Evolutionary conservation across 1,140 invertebrate species (phyloP).

Genomic region (Drosophila hydei): DNA sequence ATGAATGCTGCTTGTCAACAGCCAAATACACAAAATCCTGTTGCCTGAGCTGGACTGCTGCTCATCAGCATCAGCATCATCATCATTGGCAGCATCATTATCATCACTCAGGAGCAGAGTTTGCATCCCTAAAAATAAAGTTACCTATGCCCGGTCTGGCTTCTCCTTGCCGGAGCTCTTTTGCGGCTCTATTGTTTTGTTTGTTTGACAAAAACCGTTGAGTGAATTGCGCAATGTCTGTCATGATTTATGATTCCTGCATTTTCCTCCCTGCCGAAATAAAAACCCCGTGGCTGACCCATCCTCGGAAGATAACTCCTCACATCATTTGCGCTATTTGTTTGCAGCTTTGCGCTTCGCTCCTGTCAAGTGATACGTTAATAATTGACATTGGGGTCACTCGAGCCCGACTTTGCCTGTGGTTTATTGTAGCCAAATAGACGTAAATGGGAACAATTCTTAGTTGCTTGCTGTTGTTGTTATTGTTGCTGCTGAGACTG

Average conservation of each 20-base stretch:
- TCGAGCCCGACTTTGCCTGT: constrained; percentile 52
- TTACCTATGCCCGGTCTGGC: constrained; percentile 57
- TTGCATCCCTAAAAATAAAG: constrained; percentile 66
- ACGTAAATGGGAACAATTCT: constrained; percentile 34
- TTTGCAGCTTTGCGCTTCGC: constrained; percentile 61
- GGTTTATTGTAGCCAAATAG: constrained; percentile 63
- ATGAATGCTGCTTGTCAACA: constrained; percentile 76
- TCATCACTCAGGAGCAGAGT: constrained; percentile 39
- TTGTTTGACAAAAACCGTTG: constrained; percentile 81
- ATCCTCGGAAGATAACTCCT: constrained; percentile 41
- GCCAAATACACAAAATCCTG: constrained; percentile 64
- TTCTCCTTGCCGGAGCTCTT: constrained; percentile 21
- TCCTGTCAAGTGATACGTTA: constrained; percentile 83
- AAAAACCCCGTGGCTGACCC: constrained; percentile 39
- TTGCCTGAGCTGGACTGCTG: constrained; percentile 23
- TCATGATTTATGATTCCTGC: constrained; percentile 76
- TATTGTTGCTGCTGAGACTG: constrained; percentile 6
- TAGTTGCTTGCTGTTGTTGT: background rate
- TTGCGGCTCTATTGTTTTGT: constrained; percentile 70
- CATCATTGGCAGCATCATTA: constrained; percentile 12
- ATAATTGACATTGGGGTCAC: constrained; percentile 83
- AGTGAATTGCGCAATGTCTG: constrained; percentile 72
- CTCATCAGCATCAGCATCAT: constrained; percentile 43
- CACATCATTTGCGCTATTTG: constrained; percentile 77
- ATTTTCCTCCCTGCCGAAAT: constrained; percentile 51